Evolutionary conservation across 2,113 vertebrate species (phyloP), one percentile per base, ranked within the genome.

Genomic region (Caranx ignobilis): DNA sequence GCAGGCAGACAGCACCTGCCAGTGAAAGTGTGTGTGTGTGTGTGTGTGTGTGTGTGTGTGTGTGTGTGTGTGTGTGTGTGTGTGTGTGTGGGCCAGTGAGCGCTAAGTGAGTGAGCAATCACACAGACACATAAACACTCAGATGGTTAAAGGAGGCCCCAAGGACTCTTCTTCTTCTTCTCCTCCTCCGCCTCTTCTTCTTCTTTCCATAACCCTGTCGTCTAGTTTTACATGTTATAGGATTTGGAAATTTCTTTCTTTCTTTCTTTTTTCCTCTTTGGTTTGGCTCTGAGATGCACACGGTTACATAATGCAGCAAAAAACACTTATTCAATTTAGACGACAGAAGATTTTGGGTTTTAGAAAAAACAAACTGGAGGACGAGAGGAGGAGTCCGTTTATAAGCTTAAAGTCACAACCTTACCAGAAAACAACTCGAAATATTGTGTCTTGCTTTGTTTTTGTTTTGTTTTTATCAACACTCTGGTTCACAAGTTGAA

Each of bases 41-140:
- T 26, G 26, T 62, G 6, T 84, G 65, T 77, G 83, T 82, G 79
- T 43, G 47, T 62, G 1, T 84, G 65, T 80, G 86, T 86, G 70
- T 82, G 79, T 43, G 47, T 81, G 26, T 26, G 26, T 26, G 26
- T 26, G 26, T 62, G 6, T 84, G 65, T 77, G 83, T 82, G 79
- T 43, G 47, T 62, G 1, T 84, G 65, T 80, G 86, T 86, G 70
- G 41, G 65, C 61, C 21, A 26, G 52, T 11, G 72, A 67, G 41
- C 34, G 72, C 64, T 35, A 26, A 21, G 67, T 70, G 50, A 87
- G 45, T 47, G 68, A 77, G 50, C 65, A 60, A 74, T 82, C 63
- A 75, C 8, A 56, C 62, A 63, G 59, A 71, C 77, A 48, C 18
- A 21, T 64, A 80, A 76, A 83, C 52, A 74, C 50, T 66, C 31